Evolutionary conservation across 2,888 invertebrate species (phyloP).

Genomic region (Onchidella celtica): DNA sequence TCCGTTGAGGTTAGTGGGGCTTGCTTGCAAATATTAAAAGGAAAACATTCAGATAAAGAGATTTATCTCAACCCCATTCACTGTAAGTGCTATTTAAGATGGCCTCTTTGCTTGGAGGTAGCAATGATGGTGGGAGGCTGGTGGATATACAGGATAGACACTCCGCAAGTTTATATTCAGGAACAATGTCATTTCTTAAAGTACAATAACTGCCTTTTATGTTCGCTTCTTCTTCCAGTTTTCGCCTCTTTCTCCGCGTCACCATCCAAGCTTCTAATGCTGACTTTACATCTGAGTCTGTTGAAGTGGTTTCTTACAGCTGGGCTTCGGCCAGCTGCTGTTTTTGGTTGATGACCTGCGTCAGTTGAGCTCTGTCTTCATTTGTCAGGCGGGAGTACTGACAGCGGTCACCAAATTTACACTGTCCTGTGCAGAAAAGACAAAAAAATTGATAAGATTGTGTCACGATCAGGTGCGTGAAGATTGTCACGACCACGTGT

Average conservation of each 20-base stretch:
- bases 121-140: slow-evolving; percentile 59
- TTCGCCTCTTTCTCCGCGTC: slow-evolving; percentile 53
- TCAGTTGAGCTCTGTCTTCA: slow-evolving; percentile 61
- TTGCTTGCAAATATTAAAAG: no score
- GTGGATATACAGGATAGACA: slow-evolving; percentile 48
- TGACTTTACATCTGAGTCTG: not conserved
- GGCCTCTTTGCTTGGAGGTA: slow-evolving; percentile 59
- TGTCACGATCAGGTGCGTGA: no score
- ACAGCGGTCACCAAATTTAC: slow-evolving; percentile 71
- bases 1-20: no score
- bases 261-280: slow-evolving; percentile 61
- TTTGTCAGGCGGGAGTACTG: slow-evolving; percentile 74
- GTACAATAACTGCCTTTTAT: not conserved
- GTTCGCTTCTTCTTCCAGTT: slow-evolving; percentile 32
- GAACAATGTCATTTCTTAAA: slow-evolving; percentile 34
- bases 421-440: slow-evolving; percentile 62
- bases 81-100: slow-evolving; percentile 53
- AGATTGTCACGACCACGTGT: no score
- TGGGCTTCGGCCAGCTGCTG: not conserved
- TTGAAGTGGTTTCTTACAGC: slow-evolving; percentile 45
- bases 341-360: slow-evolving; percentile 52
- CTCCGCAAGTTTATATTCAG: slow-evolving; percentile 56
- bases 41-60: no score
- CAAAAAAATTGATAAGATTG: not conserved
- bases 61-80: slow-evolving; percentile 59